Conservation (phyloP, 2,113 vertebrate species). For the Atlantisia rogersi region DNA sequence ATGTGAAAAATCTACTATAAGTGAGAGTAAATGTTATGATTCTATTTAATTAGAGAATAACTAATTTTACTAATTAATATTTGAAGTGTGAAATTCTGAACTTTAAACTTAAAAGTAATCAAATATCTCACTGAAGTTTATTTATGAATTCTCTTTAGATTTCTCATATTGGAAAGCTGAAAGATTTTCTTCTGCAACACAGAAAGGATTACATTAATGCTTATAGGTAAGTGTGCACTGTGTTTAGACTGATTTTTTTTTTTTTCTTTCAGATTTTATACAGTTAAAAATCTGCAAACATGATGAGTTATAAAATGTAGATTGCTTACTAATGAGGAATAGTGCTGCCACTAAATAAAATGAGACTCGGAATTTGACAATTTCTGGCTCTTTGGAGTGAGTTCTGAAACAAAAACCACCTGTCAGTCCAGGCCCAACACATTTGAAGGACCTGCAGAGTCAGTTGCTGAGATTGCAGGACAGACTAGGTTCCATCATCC, state of each 20-base stretch:
- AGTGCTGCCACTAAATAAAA: background rate
- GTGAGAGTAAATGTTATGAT: background rate
- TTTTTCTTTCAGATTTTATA: background rate
- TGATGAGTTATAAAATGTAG: background rate
- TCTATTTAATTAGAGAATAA: background rate
- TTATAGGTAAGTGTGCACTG: constrained; percentile 80
- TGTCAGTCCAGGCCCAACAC: accelerated
- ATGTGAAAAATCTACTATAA: background rate
- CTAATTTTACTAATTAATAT: background rate
- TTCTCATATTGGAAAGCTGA: constrained; percentile 94
- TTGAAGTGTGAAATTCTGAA: background rate
- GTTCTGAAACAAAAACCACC: background rate
- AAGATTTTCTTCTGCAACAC: constrained; percentile 96
- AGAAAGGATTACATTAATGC: constrained; percentile 96
- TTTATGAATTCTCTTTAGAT: constrained; percentile 76
- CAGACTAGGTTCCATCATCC: background rate
- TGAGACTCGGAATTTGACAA: background rate
- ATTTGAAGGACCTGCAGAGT: background rate
- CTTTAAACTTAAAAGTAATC: background rate
- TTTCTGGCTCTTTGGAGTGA: background rate
- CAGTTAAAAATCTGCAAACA: background rate
- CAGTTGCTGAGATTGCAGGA: background rate
- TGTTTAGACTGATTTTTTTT: background rate
- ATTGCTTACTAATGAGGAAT: background rate
- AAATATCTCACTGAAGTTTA: background rate